These are phyloP conservation scores for Gobiocypris rarus DNA, from an alignment of 2,113 vertebrate genomes.

Conservation along the genomic window DNA sequence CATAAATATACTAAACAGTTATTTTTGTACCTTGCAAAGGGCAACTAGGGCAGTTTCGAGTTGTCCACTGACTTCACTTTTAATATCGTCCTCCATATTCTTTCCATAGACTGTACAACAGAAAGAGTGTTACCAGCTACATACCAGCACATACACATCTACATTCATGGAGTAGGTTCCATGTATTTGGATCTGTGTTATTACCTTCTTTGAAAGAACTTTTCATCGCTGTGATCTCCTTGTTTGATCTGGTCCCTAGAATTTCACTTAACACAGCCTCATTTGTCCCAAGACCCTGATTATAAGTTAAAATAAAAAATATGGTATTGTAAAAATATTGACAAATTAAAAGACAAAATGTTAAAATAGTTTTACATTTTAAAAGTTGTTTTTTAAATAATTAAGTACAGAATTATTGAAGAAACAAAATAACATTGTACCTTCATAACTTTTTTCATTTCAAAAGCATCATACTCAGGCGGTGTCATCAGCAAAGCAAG, in stretches of 20 bases:
- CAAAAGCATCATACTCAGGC: slow-evolving; percentile 85
- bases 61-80: slow-evolving; percentile 34
- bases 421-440: slow-evolving; percentile 47
- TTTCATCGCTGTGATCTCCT: slow-evolving; percentile 78
- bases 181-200: background rate
- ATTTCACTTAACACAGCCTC: slow-evolving; percentile 88
- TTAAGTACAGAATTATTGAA: too few relatives aligned
- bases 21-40: slow-evolving; percentile 51
- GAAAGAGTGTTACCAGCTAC: background rate
- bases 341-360: background rate
- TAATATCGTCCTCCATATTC: slow-evolving; percentile 47
- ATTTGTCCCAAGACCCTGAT: slow-evolving; percentile 86
- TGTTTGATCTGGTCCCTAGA: slow-evolving; percentile 83
- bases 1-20: background rate
- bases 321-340: background rate
- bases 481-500: slow-evolving; percentile 87
- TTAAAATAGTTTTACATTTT: background rate
- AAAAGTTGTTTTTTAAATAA: too few relatives aligned
- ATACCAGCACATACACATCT: background rate
- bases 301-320: background rate
- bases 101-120: slow-evolving; percentile 42
- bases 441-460: slow-evolving; percentile 74
- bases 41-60: slow-evolving; percentile 36
- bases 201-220: slow-evolving; percentile 82
- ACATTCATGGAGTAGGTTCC: background rate